Evolutionary conservation across 2,797 vertebrate genomes (phyloP).

Genomic region (Gobionotothen gibberifrons): DNA sequence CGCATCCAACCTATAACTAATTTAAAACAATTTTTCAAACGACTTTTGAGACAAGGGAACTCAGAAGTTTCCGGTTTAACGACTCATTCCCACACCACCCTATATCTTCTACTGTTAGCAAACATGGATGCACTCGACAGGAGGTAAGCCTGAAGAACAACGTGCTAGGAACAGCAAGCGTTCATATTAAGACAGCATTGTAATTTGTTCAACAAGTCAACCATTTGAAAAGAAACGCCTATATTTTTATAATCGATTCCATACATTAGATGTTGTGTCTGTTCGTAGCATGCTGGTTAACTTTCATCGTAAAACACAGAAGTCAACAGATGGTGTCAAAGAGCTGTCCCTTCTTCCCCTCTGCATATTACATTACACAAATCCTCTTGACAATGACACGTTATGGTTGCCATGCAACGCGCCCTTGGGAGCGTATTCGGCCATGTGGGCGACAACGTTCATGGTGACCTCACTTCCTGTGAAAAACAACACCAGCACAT

Average conservation of each 20-base stretch:
- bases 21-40: no score
- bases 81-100: conserved; percentile 26
- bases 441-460: conserved; percentile 65
- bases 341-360: conserved; percentile 37
- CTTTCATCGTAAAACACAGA: not conserved
- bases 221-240: not conserved
- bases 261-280: not conserved
- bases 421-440: conserved; percentile 66
- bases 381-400: conserved; percentile 80
- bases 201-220: not conserved
- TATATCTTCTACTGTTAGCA: conserved; percentile 16
- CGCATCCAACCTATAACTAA: no score
- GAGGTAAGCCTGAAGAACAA: conserved; percentile 5
- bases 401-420: conserved; percentile 82
- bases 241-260: not conserved
- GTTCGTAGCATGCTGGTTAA: not conserved
- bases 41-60: no score
- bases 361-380: conserved; percentile 78
- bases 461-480: conserved; percentile 79
- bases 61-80: no score
- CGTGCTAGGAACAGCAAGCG: not conserved
- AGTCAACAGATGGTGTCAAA: not conserved
- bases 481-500: conserved; percentile 64
- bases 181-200: not conserved
- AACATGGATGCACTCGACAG: not conserved